Percentiles rank a stretch among this genome's conserved stretches.
Conservation (phyloP, 2,888 invertebrate species). For the Dexiosoma caninum region DNA sequence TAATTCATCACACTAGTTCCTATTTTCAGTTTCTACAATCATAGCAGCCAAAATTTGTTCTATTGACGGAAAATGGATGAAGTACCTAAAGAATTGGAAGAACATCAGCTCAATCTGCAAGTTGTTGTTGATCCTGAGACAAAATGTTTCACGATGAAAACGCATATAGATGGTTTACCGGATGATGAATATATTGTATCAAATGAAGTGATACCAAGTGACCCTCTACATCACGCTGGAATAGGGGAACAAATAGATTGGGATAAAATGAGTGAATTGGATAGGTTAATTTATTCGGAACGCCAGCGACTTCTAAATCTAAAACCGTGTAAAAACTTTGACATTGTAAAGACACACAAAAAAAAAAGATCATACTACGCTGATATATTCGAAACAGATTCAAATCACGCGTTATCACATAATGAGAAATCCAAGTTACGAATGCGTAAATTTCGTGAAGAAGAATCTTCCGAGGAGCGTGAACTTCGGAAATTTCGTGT, state of each 20-base stretch:
- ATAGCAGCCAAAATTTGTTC: too few species aligned
- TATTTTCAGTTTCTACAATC: too few species aligned
- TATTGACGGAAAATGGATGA: slow-evolving; percentile 22
- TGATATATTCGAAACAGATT: neutral
- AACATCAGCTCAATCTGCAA: slow-evolving; percentile 30
- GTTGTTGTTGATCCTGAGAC: slow-evolving; percentile 27
- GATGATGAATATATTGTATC: neutral
- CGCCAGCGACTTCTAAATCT: slow-evolving; percentile 30
- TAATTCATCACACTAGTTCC: too few species aligned
- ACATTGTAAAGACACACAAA: neutral
- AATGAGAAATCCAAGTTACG: slow-evolving; percentile 22
- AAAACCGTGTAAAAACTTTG: neutral
- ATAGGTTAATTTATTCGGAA: slow-evolving; percentile 26
- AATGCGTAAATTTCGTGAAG: slow-evolving; percentile 38
- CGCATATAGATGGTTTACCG: neutral
- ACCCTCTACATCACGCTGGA: slow-evolving; percentile 12
- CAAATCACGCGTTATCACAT: neutral
- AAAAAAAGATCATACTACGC: neutral
- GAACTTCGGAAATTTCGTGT: slow-evolving; percentile 57
- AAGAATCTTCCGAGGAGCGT: slow-evolving; percentile 45
- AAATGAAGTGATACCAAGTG: slow-evolving; percentile 4
- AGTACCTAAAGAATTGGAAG: slow-evolving; percentile 41
- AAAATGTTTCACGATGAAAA: slow-evolving; percentile 35
- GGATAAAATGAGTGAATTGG: slow-evolving; percentile 36
- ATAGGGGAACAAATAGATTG: neutral